Percentiles rank a stretch among this genome's conserved stretches.
phyloP scores from a whole-genome alignment of 2,797 vertebrate genomes.

The Propithecus perrieri region DNA sequence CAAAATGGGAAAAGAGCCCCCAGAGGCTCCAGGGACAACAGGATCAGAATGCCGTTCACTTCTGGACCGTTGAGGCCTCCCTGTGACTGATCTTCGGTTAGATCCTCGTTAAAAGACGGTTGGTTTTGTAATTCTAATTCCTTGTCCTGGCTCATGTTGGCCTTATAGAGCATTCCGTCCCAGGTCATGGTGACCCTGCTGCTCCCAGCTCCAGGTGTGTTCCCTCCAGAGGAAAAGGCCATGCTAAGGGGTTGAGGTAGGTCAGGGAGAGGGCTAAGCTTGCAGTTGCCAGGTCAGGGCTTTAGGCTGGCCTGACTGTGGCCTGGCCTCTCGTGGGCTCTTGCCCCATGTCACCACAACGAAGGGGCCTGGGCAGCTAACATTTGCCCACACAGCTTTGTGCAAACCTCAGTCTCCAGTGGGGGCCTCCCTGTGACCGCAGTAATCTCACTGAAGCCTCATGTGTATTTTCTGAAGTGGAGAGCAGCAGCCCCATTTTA shows the following conservation, averaged over 20 bases:
- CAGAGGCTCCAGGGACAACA: background rate
- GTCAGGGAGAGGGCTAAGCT: background rate
- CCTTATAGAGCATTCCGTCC: background rate
- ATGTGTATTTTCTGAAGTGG: no score
- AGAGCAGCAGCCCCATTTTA: background rate
- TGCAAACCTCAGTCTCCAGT: background rate
- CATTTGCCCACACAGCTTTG: background rate
- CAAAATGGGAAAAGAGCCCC: background rate
- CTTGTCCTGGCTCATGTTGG: background rate
- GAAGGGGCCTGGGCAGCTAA: rapidly evolving
- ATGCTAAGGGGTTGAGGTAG: background rate
- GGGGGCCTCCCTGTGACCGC: background rate
- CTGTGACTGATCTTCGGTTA: background rate
- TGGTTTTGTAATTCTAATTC: background rate
- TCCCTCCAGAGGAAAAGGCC: background rate
- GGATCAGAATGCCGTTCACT: background rate
- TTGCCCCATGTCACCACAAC: background rate
- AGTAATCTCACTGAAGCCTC: background rate
- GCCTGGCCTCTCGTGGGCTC: background rate
- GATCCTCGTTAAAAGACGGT: background rate
- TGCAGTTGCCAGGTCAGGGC: no score
- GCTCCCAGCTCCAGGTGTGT: background rate
- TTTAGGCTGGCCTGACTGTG: background rate
- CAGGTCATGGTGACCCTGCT: slow-evolving; percentile 2
- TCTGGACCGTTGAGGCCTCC: background rate